Evolutionary conservation across 1,140 invertebrate genomes (phyloP).

Genomic region (Teleopsis dalmanni): DNA sequence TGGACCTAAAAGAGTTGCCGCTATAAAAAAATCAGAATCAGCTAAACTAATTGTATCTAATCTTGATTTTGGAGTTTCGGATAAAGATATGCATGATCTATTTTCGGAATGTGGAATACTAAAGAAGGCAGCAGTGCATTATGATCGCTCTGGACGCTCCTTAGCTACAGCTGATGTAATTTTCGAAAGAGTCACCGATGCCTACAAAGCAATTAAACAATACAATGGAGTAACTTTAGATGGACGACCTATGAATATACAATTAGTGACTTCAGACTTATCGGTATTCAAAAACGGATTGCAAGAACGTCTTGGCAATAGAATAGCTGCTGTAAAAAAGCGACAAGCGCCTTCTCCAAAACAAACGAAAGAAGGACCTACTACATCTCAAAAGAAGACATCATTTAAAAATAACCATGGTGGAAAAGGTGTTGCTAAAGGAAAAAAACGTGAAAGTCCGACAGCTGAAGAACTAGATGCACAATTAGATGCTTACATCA

Average conservation of each 20-base stretch:
- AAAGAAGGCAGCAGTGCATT: slow-evolving; percentile 91
- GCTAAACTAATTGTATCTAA: slow-evolving; percentile 91
- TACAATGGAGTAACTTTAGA: slow-evolving; percentile 96
- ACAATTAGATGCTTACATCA: no score
- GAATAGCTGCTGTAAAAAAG: no score
- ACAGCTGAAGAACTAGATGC: no score
- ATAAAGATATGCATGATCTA: slow-evolving; percentile 92
- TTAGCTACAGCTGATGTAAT: slow-evolving; percentile 93
- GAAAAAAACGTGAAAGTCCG: no score
- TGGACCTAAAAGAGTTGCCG: slow-evolving; percentile 56
- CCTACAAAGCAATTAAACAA: slow-evolving; percentile 93
- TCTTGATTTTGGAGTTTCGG: slow-evolving; percentile 93
- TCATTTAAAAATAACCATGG: no score
- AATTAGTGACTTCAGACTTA: slow-evolving; percentile 73
- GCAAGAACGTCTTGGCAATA: no score
- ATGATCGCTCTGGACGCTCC: slow-evolving; percentile 91
- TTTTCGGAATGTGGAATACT: slow-evolving; percentile 95
- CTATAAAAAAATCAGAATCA: slow-evolving; percentile 47
- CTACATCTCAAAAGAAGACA: no score
- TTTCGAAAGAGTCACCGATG: slow-evolving; percentile 85
- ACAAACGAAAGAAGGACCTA: no score
- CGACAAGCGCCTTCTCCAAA: no score
- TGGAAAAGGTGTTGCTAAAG: no score
- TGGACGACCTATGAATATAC: slow-evolving; percentile 92
- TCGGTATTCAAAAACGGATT: no score